Evolutionary conservation across 1,140 invertebrate species (phyloP), one percentile per base, ranked within the genome.

Genomic region (Dinoponera quadriceps): DNA sequence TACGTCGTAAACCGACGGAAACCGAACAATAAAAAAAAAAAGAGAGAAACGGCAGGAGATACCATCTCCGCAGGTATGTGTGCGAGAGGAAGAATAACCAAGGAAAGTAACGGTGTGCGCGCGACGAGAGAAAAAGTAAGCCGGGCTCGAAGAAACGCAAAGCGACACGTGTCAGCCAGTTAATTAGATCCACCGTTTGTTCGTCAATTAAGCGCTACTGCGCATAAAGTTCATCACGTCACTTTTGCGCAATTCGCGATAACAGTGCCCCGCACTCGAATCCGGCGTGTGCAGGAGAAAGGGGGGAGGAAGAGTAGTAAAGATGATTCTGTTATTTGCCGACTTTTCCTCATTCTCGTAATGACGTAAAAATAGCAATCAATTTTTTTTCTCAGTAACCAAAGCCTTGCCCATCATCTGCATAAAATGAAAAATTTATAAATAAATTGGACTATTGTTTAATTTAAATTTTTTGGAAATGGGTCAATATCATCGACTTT

Each of bases 51-150:
- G 29, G 1, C 16, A 9, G 9, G 11, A 65, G 62, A 44, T 78
- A 55, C 18, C 5, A 78, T 78, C 29, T 14, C 1, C 62, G 5
- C 22, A 55, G 18, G 20, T 25, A 49, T 29, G 49, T 16, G 20
- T 29, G 59, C 44, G 48, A 77, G 54, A 55, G 62, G 18, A 68
- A 78, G 62, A 78, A 33, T 4, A 78, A 78, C 63, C 62, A 20
- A 78, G 44, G 73, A 77, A 65, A 78, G 62, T 54, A 78, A 78
- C 74, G 74, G 49, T 55, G 22, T 18, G 4, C n/a, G 4, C n/a
- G 20, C 60, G 16, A 54, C 14, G 44, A 4, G 60, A 54, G 44
- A 78, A 68, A 66, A 68, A 68, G 73, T 77, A 77, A 65, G 48
- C 51, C 60, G 60, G 44, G 27, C 20, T 51, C 73, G 48, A 55